phyloP scores from a whole-genome alignment of 2,888 invertebrate genomes.

The Polydrusus cervinus region DNA sequence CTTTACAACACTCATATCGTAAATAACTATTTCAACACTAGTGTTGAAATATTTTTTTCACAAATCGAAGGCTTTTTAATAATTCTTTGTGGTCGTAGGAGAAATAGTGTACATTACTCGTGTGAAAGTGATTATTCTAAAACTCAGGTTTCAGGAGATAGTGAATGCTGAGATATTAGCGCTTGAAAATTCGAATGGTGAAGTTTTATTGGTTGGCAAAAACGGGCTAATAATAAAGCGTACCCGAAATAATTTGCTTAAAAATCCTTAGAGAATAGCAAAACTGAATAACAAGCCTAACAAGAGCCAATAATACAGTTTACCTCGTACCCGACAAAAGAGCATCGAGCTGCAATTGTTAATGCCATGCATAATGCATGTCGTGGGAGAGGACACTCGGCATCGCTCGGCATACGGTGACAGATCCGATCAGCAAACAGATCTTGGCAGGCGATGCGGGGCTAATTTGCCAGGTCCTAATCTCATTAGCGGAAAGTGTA shows the following conservation, averaged over 20 bases:
- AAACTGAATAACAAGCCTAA: slow-evolving; percentile 14
- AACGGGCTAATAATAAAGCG: neutral
- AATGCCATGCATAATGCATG: slow-evolving; percentile 42
- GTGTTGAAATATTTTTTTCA: no score
- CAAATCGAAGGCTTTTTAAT: no score
- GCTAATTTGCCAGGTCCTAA: slow-evolving; percentile 32
- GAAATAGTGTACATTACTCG: no score
- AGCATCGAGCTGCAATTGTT: slow-evolving; percentile 9
- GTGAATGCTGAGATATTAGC: no score
- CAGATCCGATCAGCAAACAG: slow-evolving; percentile 42
- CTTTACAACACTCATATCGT: no score
- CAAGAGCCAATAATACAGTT: slow-evolving; percentile 18
- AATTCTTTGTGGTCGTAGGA: no score
- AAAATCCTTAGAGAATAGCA: slow-evolving; percentile 3
- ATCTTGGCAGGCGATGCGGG: slow-evolving; percentile 26
- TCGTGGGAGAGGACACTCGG: slow-evolving; percentile 34
- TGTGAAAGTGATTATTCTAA: no score
- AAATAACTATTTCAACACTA: no score
- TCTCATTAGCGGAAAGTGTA: slow-evolving; percentile 17
- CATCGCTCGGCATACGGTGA: slow-evolving; percentile 19
- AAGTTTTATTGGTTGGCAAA: no score
- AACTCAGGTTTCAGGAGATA: no score
- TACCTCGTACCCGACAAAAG: slow-evolving; percentile 18
- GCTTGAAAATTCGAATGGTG: no score
- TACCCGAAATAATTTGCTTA: neutral